Evolutionary conservation across 1,140 invertebrate genomes (phyloP), one percentile per base, ranked within the genome.

Genomic region (Caenorhabditis latens): DNA sequence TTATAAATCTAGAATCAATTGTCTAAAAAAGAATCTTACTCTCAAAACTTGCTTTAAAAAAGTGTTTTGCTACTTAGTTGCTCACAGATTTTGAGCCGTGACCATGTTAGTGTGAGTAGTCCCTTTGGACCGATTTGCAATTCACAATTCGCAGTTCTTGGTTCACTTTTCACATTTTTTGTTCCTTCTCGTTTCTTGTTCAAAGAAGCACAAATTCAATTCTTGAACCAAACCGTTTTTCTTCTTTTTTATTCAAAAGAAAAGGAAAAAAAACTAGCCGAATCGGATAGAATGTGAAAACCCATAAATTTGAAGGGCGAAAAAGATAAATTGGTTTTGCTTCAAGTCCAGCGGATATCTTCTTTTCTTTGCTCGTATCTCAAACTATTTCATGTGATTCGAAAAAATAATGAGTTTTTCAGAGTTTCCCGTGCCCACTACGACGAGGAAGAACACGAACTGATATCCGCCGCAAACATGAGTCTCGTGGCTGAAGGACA

Each of bases 271-370:
- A 71, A 71, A 24, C 65, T 71, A 71, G 24, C 13, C 42, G 14
- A 71, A 71, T 71, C 65, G 65, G 43, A 46, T 46, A 50, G 71
- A 53, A 79, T 79, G 71, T 79, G 71, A 50, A 79, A 79, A 79
- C 71, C 71, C 43, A 79, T 79, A 79, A 79, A 48, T 79, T 79
- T 79, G 71, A 79, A 79, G 71, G 46, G 71, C 46, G 46, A 79
- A 79, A 79, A 79, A 79, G 71, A 79, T 79, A 79, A 79, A 79
- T 79, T 79, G 71, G 71, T 50, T 79, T 50, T 79, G 71, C 46
- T 11, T 50, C 40, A 11, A 71, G 65, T 71, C 65, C 65, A 21
- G 65, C 21, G 71, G 71, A 79, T 79, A 50, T 79, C 46, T 79
- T 79, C 46, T 79, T 24, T 50, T 50, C 40, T 14, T 32, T 50